These are phyloP conservation scores for Phylloscopus trochiloides DNA, from an alignment of 2,113 vertebrate genomes.

Conservation along the genomic window DNA sequence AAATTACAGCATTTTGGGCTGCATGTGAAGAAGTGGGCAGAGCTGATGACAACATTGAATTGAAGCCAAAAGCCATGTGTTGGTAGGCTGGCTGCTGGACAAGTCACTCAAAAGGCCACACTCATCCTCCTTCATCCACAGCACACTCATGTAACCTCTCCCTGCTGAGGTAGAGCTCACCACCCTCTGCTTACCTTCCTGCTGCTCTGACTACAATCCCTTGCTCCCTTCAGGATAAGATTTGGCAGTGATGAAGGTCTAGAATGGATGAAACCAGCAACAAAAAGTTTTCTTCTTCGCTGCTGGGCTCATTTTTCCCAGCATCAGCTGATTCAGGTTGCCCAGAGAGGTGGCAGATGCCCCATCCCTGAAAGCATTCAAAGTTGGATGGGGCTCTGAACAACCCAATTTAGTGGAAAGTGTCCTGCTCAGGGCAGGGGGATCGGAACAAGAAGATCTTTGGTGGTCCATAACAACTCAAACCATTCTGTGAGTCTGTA, in stretches of 20 bases:
- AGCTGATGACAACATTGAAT: not conserved
- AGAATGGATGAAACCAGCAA: not conserved
- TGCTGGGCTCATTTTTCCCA: not conserved
- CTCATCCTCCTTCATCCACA: not conserved
- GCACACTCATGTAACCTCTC: too few relatives aligned
- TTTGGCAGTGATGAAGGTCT: not conserved
- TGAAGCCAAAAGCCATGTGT: not conserved
- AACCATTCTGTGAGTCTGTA: not conserved
- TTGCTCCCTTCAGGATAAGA: not conserved
- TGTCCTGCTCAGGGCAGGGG: not conserved
- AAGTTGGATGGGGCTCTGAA: not conserved
- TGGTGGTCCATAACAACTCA: not conserved
- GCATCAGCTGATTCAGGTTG: not conserved
- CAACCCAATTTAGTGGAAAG: not conserved
- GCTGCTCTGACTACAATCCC: rapidly evolving
- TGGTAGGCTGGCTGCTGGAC: not conserved
- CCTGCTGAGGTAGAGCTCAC: not conserved
- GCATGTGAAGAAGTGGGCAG: not conserved
- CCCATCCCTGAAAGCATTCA: not conserved
- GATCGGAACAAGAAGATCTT: not conserved
- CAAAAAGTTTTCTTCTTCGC: not conserved
- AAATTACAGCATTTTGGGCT: not conserved
- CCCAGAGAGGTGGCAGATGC: not conserved
- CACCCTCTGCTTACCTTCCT: not conserved
- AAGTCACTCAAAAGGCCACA: not conserved